phyloP scores from a whole-genome alignment of 2,797 vertebrate species.

The Kryptolebias ocellatus region DNA sequence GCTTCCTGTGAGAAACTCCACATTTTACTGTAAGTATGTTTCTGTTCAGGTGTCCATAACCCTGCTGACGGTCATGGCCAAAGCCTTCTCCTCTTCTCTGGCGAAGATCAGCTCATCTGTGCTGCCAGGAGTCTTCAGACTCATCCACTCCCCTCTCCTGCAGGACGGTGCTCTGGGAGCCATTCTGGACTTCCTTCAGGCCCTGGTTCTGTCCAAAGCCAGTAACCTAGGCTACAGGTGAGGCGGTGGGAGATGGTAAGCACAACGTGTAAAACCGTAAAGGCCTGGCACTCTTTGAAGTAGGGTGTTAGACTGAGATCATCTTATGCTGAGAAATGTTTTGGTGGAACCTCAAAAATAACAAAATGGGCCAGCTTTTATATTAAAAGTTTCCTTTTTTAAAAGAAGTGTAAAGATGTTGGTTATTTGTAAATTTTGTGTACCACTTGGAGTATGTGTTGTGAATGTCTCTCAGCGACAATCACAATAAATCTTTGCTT shows the following conservation, averaged over 20 bases:
- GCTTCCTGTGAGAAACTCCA: too few relatives aligned
- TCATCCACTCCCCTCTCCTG: slow-evolving; percentile 90
- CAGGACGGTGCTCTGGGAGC: slow-evolving; percentile 86
- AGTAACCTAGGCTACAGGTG: slow-evolving; percentile 79
- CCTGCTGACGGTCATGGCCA: slow-evolving; percentile 86
- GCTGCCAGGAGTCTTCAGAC: slow-evolving; percentile 83
- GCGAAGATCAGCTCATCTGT: slow-evolving; percentile 83
- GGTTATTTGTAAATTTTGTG: too few relatives aligned
- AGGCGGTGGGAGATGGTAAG: slow-evolving; percentile 14
- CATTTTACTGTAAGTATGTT: not conserved
- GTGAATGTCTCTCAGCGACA: too few relatives aligned
- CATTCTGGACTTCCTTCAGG: slow-evolving; percentile 87
- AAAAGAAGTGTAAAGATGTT: too few relatives aligned
- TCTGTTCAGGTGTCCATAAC: slow-evolving; percentile 81
- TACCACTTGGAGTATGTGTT: too few relatives aligned
- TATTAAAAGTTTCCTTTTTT: too few relatives aligned
- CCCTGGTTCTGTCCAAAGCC: slow-evolving; percentile 81
- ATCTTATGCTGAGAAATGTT: too few relatives aligned
- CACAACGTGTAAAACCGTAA: not conserved
- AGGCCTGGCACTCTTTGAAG: too few relatives aligned
- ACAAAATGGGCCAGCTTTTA: too few relatives aligned
- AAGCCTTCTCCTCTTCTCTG: slow-evolving; percentile 85
- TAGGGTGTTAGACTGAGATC: too few relatives aligned
- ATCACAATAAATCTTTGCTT: too few relatives aligned
- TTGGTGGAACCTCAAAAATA: too few relatives aligned